Evolutionary conservation across 2,113 vertebrate genomes (phyloP).

Genomic region (Anarhynchus alexandrinus): DNA sequence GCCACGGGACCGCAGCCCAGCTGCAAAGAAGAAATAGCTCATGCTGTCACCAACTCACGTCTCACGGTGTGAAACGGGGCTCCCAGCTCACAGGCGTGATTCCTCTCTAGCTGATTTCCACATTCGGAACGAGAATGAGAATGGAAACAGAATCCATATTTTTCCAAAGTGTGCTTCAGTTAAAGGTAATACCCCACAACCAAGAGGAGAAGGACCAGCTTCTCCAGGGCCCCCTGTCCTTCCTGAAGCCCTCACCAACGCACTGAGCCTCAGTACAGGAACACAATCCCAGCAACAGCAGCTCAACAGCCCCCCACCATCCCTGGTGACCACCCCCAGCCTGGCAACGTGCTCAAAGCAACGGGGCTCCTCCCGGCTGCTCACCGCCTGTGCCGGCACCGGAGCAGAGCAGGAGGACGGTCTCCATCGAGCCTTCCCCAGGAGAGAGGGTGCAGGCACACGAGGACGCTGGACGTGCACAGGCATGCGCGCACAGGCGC

Average conservation of each 20-base stretch:
- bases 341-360: background rate
- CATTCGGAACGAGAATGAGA: background rate
- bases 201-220: background rate
- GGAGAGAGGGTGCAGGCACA: background rate
- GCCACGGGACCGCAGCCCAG: background rate
- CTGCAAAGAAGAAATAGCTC: background rate
- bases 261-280: background rate
- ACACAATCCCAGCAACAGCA: rapidly evolving
- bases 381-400: too few species aligned
- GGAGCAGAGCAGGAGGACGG: background rate
- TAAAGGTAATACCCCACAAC: background rate
- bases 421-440: background rate
- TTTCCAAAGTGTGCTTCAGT: background rate
- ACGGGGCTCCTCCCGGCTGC: background rate
- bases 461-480: rapidly evolving
- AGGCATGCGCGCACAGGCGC: background rate
- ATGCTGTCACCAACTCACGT: background rate
- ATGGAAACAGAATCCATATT: background rate
- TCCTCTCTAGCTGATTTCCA: background rate
- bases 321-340: background rate
- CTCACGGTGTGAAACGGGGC: background rate
- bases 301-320: too few species aligned
- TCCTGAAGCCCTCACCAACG: rapidly evolving
- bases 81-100: background rate
- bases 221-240: background rate